Percentiles rank a stretch among this genome's conserved stretches.
phyloP scores from a whole-genome alignment of 2,888 invertebrate genomes.

The Adelphocoris suturalis region DNA sequence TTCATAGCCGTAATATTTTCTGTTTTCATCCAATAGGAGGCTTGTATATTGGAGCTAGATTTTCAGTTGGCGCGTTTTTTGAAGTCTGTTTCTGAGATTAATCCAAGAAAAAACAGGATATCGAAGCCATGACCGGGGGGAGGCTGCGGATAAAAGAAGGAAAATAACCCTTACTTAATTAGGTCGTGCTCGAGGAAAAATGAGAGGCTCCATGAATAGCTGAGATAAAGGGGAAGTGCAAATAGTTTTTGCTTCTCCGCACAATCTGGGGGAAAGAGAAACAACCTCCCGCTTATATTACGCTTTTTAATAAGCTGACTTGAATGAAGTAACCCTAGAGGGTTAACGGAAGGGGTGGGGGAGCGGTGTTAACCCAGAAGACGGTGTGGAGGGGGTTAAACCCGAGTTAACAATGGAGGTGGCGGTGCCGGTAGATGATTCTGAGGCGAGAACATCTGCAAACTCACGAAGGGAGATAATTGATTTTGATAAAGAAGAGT shows the following conservation, averaged over 20 bases:
- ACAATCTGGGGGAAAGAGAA: conserved; percentile 50
- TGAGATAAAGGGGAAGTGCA: conserved; percentile 52
- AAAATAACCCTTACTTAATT: conserved; percentile 41
- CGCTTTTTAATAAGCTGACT: conserved; percentile 61
- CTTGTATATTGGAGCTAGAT: no score
- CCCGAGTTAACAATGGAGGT: conserved; percentile 12
- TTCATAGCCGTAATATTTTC: no score
- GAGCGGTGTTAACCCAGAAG: neutral
- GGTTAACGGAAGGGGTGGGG: neutral
- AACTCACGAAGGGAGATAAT: conserved; percentile 50
- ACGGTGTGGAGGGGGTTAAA: conserved; percentile 22
- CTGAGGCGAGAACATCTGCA: conserved; percentile 50
- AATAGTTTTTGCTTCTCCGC: conserved; percentile 63
- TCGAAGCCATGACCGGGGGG: neutral
- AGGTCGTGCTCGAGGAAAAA: conserved; percentile 47
- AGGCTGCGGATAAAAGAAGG: conserved; percentile 21
- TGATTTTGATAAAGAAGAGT: conserved; percentile 59
- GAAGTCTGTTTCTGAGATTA: neutral
- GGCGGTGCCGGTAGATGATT: neutral
- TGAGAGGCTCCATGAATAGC: conserved; percentile 44
- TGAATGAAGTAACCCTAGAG: conserved; percentile 53
- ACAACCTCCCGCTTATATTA: conserved; percentile 55
- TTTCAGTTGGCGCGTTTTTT: neutral
- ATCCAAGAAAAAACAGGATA: neutral
- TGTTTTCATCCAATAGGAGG: no score